phyloP scores from a whole-genome alignment of 2,888 invertebrate species.

The Choreutis nemorana region DNA sequence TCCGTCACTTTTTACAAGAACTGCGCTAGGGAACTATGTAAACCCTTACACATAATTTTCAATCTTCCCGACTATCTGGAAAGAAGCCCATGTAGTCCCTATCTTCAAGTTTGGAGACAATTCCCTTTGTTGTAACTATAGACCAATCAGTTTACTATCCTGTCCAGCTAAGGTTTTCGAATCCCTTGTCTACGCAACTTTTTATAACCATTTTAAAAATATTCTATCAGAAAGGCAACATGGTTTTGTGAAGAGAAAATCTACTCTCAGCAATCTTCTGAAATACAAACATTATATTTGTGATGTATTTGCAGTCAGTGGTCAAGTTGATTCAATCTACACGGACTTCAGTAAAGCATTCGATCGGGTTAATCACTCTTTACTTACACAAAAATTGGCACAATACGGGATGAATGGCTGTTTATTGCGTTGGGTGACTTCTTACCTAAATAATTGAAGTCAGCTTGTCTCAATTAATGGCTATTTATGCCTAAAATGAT shows the following conservation, averaged over 20 bases:
- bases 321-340: slow-evolving; percentile 9
- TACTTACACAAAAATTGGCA: slow-evolving; percentile 5
- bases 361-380: slow-evolving; percentile 7
- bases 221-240: slow-evolving; percentile 7
- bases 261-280: slow-evolving; percentile 10
- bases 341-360: slow-evolving; percentile 13
- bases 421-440: slow-evolving; percentile 4
- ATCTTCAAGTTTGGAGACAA: slow-evolving; percentile 8
- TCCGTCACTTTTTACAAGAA: slow-evolving; percentile 7
- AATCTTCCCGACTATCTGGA: slow-evolving; percentile 9
- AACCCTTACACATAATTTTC: slow-evolving; percentile 5
- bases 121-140: slow-evolving; percentile 5
- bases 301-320: slow-evolving; percentile 3
- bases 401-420: slow-evolving; percentile 4
- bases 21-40: not conserved
- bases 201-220: slow-evolving; percentile 5
- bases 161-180: slow-evolving; percentile 8
- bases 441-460: slow-evolving; percentile 4
- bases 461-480: slow-evolving; percentile 6
- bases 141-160: slow-evolving; percentile 9
- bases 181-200: slow-evolving; percentile 4
- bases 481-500: not conserved
- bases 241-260: slow-evolving; percentile 9
- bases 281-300: slow-evolving; percentile 6
- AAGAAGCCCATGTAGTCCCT: slow-evolving; percentile 6